Evolutionary conservation across 2,888 invertebrate species (phyloP).

Genomic region (Nomada goodeniana): DNA sequence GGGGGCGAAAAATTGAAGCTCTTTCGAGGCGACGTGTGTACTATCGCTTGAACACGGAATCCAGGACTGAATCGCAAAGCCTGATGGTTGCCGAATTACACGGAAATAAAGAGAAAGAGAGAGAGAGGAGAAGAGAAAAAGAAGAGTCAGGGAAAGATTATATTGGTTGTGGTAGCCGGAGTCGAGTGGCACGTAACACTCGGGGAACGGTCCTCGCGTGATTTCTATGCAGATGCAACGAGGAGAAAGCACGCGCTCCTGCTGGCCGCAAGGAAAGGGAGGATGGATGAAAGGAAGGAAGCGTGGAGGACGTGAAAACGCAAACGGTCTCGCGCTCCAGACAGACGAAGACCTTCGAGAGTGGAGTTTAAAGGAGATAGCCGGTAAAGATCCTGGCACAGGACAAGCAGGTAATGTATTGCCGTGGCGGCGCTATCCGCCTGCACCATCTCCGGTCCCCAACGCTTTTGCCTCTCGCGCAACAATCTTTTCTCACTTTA

Average conservation of each 20-base stretch:
- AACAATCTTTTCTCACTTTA: conserved; percentile 81
- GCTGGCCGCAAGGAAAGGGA: conserved; percentile 27
- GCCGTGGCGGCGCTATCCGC: conserved; percentile 56
- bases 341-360: conserved; percentile 52
- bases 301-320: conserved; percentile 58
- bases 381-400: conserved; percentile 69
- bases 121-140: not conserved
- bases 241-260: conserved; percentile 22
- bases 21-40: not conserved
- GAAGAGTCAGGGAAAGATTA: conserved; percentile 24
- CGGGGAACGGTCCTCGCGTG: conserved; percentile 36
- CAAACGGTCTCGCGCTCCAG: conserved; percentile 42
- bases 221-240: conserved; percentile 58
- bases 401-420: conserved; percentile 70
- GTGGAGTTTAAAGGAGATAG: conserved; percentile 79
- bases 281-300: conserved; percentile 51
- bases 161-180: conserved; percentile 29
- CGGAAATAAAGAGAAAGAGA: not conserved
- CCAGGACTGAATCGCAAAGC: not conserved
- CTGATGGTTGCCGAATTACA: conserved; percentile 41
- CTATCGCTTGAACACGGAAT: too few species aligned
- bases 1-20: not conserved
- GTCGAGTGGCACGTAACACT: conserved; percentile 29
- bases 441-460: conserved; percentile 55
- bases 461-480: conserved; percentile 50